These are phyloP conservation scores for Trematomus loennbergii DNA, from an alignment of 2,113 vertebrate genomes.

Conservation along the genomic window DNA sequence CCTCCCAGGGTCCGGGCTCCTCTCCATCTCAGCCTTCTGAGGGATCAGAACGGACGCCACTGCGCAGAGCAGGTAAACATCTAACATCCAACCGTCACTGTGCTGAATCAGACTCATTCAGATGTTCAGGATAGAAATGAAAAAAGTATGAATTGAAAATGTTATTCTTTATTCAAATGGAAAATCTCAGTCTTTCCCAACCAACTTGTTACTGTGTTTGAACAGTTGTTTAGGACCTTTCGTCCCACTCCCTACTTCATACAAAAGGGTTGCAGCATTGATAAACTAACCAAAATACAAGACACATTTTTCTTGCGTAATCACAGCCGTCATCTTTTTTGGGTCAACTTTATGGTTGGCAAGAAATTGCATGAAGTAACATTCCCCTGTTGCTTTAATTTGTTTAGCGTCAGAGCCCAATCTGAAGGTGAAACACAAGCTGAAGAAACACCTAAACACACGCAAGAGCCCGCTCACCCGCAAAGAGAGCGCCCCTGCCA, in stretches of 20 bases:
- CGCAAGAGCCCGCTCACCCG: conserved; percentile 92
- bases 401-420: conserved; percentile 92
- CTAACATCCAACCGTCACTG: background rate
- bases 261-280: background rate
- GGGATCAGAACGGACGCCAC: conserved; percentile 87
- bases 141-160: background rate
- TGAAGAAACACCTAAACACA: conserved; percentile 92
- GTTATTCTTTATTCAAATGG: background rate
- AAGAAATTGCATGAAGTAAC: background rate
- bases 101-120: background rate
- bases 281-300: background rate
- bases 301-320: background rate
- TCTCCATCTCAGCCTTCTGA: conserved; percentile 81
- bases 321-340: background rate
- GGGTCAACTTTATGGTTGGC: background rate
- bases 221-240: background rate
- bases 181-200: background rate
- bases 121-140: background rate
- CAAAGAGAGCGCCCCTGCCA: conserved; percentile 94
- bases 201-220: background rate
- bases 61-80: conserved; percentile 89
- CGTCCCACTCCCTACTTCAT: background rate
- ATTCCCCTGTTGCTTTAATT: background rate
- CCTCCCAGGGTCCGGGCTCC: conserved; percentile 84
- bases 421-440: conserved; percentile 92